These are phyloP conservation scores for Dipus sagitta DNA, from an alignment of 2,797 vertebrate genomes.

Conservation along the genomic window DNA sequence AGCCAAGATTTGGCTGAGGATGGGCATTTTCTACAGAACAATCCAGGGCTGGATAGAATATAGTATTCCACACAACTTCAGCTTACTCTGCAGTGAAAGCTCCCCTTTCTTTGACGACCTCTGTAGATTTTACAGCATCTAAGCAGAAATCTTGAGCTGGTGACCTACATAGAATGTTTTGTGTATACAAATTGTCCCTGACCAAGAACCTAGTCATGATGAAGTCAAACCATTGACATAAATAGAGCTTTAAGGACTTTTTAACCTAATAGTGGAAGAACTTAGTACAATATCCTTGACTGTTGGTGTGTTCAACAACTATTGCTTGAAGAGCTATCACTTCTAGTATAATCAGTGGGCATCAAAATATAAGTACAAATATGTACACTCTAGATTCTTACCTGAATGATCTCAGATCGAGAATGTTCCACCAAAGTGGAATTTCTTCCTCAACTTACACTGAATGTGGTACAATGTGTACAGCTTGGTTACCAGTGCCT, in stretches of 20 bases:
- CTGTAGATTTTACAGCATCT: background rate
- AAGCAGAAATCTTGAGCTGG: conserved; percentile 17
- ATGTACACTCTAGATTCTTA: conserved; percentile 79
- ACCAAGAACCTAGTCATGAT: conserved; percentile 38
- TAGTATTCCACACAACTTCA: conserved; percentile 30
- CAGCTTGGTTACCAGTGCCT: conserved; percentile 7
- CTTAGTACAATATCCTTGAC: conserved; percentile 21
- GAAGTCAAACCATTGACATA: conserved; percentile 19
- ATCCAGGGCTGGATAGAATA: conserved; percentile 12
- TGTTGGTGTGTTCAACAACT: background rate
- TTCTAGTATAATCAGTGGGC: background rate
- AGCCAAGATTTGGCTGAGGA: conserved; percentile 54
- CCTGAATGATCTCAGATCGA: conserved; percentile 75
- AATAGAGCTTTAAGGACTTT: conserved; percentile 1
- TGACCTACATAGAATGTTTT: conserved; percentile 38
- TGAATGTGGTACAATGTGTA: conserved; percentile 64
- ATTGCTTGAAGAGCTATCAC: conserved; percentile 45
- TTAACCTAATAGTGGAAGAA: conserved; percentile 17
- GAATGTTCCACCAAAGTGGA: conserved; percentile 69
- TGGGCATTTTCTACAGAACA: conserved; percentile 56
- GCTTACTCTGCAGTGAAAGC: conserved; percentile 40
- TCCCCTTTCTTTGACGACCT: conserved; percentile 33
- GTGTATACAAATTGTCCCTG: conserved; percentile 34
- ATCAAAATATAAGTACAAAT: conserved; percentile 45
- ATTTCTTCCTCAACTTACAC: conserved; percentile 62